Evolutionary conservation across 37 sponge, comb jelly and placozoan species (phyloP), one percentile per base, ranked within the genome.

Genomic region (Geodia barretti): DNA sequence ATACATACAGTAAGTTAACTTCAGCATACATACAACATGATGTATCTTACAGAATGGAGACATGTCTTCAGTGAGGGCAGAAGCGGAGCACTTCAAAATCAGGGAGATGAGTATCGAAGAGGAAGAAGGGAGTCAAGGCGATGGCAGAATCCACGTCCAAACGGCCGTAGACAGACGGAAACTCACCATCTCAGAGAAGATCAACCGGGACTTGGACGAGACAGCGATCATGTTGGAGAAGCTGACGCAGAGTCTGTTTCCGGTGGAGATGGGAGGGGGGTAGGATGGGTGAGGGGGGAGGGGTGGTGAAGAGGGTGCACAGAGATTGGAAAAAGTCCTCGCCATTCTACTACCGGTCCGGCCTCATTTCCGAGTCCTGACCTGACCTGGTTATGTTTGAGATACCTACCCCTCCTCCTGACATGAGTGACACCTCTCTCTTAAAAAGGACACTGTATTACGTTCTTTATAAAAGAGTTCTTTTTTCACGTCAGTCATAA

Each of bases 121-220:
- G 14, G 54, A 47, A 17, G 54, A 47, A 7, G 54, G 14, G 11
- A 47, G 54, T 47, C 11, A 47, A 14, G 54, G 54, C 7, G 54
- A 47, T 47, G 54, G n/a, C n/a, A n/a, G n/a, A n/a, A n/a, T n/a
- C n/a, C n/a, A n/a, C n/a, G n/a, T n/a, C n/a, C n/a, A n/a, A n/a
- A n/a, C n/a, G n/a, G n/a, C n/a, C n/a, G n/a, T n/a, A n/a, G n/a
- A n/a, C n/a, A n/a, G n/a, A n/a, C n/a, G n/a, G n/a, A n/a, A n/a
- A n/a, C n/a, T n/a, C n/a, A n/a, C n/a, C n/a, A n/a, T n/a, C 60
- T 79, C 60, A 26, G 35, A 36, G 59, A 71, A 59, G 21, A 62
- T 72, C 72, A 62, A 64, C 4, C 60, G 41, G 5, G 73, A 71
- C 37, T n/a, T 81, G 31, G 81, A 72, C 72, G 81, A 81, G 39